These are phyloP conservation scores for Etheostoma cragini DNA, from an alignment of 2,113 vertebrate species.

Conservation along the genomic window DNA sequence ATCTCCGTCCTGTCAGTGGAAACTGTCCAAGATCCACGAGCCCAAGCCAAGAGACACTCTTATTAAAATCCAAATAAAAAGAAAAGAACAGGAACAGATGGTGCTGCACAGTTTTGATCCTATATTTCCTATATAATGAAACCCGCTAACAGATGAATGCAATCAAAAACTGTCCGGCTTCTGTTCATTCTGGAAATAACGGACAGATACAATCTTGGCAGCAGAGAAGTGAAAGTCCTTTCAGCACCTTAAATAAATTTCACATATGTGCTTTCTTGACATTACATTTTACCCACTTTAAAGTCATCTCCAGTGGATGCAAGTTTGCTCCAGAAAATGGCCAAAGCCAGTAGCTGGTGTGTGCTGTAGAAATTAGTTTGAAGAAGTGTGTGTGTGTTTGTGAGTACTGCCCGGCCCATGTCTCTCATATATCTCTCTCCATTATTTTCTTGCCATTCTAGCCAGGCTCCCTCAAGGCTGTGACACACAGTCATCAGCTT, in stretches of 20 bases:
- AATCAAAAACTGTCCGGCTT: slow-evolving; percentile 45
- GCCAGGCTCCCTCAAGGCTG: slow-evolving; percentile 44
- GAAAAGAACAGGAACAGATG: slow-evolving; percentile 27
- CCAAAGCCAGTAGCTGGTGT: slow-evolving; percentile 5
- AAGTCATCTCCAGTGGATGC: slow-evolving; percentile 36
- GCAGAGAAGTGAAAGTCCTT: slow-evolving; percentile 5
- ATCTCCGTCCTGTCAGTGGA: slow-evolving; percentile 23
- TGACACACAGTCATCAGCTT: slow-evolving; percentile 62
- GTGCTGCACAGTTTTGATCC: slow-evolving; percentile 19
- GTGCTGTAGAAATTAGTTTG: slow-evolving; percentile 17
- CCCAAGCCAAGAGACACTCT: neutral
- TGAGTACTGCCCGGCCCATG: neutral
- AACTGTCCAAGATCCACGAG: slow-evolving; percentile 21
- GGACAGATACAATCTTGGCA: slow-evolving; percentile 26
- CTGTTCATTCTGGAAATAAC: slow-evolving; percentile 13
- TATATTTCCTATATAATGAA: slow-evolving; percentile 44
- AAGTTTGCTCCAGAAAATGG: slow-evolving; percentile 14
- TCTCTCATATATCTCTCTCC: slow-evolving; percentile 36
- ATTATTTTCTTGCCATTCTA: slow-evolving; percentile 56
- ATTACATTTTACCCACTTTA: slow-evolving; percentile 27
- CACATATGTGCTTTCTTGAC: slow-evolving; percentile 39
- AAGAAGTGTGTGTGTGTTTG: neutral
- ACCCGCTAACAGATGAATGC: slow-evolving; percentile 32
- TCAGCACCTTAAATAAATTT: slow-evolving; percentile 30
- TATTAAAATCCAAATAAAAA: slow-evolving; percentile 27